Percentiles rank a stretch among this genome's conserved stretches.
phyloP scores from a whole-genome alignment of 2,113 vertebrate genomes.

The Hippocampus zosterae region DNA sequence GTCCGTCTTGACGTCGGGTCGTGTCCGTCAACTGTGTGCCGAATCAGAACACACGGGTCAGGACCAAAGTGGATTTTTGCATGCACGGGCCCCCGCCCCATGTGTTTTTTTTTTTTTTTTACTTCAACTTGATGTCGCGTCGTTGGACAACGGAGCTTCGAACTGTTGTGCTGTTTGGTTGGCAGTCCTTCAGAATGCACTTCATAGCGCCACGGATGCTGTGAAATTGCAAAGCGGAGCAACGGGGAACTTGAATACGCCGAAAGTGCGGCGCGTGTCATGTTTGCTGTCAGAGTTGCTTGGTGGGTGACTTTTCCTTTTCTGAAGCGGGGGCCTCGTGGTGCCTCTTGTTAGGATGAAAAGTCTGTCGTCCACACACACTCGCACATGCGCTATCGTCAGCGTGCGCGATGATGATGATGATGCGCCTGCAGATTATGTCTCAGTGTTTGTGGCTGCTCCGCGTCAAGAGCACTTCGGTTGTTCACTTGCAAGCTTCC shows the following conservation, averaged over 20 bases:
- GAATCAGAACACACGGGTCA: background rate
- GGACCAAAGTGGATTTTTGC: slow-evolving; percentile 13
- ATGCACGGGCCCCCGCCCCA: slow-evolving; percentile 8
- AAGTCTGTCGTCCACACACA: background rate
- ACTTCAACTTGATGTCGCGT: background rate
- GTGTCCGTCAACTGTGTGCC: slow-evolving; percentile 9
- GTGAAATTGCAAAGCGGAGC: background rate
- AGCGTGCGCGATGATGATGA: background rate
- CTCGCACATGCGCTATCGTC: background rate
- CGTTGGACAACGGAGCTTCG: background rate
- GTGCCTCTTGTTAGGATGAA: background rate
- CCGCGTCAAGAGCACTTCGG: background rate
- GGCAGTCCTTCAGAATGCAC: too few relatives aligned
- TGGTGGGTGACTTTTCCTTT: background rate
- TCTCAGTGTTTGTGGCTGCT: background rate
- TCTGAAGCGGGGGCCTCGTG: slow-evolving; percentile 10
- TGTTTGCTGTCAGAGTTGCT: background rate
- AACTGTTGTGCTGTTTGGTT: background rate
- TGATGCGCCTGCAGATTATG: background rate
- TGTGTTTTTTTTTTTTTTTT: background rate
- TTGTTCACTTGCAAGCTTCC: slow-evolving; percentile 9
- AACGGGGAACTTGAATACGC: too few relatives aligned
- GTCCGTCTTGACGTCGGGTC: background rate
- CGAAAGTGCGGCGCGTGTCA: background rate
- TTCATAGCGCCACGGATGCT: background rate